Conservation (phyloP, 1,140 invertebrate genomes). For the Venturia canescens region DNA sequence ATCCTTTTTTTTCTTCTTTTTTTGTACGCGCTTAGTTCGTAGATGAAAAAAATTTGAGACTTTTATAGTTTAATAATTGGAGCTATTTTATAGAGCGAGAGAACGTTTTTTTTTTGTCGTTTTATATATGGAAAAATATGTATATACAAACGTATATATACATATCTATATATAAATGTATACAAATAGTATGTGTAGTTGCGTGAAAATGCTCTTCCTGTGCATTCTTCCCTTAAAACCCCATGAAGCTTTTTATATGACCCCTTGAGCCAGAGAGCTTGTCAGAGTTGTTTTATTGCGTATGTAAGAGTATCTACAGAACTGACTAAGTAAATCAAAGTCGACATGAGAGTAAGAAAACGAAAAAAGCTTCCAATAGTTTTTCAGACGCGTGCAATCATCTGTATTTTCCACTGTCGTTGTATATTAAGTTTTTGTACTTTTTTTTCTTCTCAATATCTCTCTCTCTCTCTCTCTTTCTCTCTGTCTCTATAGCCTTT, state of each 20-base stretch:
- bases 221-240: neutral
- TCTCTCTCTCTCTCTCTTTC: constrained; percentile 43
- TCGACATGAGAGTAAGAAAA: too few relatives aligned
- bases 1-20: constrained; percentile 29
- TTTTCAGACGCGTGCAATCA: neutral
- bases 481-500: constrained; percentile 52
- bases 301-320: neutral
- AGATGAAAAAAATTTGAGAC: neutral
- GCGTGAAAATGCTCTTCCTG: constrained; percentile 1
- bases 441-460: constrained; percentile 33
- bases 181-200: constrained; percentile 39
- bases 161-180: neutral
- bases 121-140: neutral
- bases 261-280: constrained; percentile 18
- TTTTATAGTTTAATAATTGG: too few relatives aligned
- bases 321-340: too few relatives aligned
- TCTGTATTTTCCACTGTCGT: constrained; percentile 24
- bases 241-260: constrained; percentile 12
- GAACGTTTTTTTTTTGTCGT: neutral
- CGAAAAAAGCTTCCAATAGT: too few relatives aligned
- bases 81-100: too few relatives aligned
- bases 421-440: constrained; percentile 37
- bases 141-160: constrained; percentile 12
- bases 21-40: constrained; percentile 33
- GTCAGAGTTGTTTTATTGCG: constrained; percentile 1